Base-by-base conservation (phyloP, 1,140 invertebrate species). In the Cydia pomonella region DNA sequence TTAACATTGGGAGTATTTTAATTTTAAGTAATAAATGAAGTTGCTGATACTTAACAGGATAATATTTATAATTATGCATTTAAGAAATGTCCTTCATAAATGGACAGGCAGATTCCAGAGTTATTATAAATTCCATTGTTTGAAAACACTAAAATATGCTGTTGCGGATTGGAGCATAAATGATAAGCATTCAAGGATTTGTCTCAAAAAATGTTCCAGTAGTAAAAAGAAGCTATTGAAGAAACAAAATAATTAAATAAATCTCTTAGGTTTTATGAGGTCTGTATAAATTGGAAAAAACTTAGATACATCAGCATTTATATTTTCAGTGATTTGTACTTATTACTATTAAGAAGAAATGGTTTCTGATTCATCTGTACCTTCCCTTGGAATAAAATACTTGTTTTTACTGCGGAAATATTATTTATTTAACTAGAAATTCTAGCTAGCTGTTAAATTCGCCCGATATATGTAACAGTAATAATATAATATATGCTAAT, bases 381-480 rank as follows among this genome's bases (percentile, higher is more conserved):
- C 16, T n/a, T n/a, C 18, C 33, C 16, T 69, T 69, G 27, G n/a
- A 69, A 69, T 69, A 69, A 69, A 69, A 38, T 1, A 69, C 64
- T 69, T 69, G 9, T 29, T 66, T 66, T 27, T 29, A 66, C 3
- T 66, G 2, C 0, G 27, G 16, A 13, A 25, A 27, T 63, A 63
- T 63, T 53, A 59, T 59, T 59, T 59, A 23, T 59, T 59, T 23
- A 23, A 44, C 41, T 7, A 44, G 29, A 6, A 33, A 33, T 33
- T 3, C 29, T 33, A 6, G 29, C 2, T 2, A 33, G 29, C 6
- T 33, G 29, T n/a, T n/a, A n/a, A n/a, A n/a, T n/a, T n/a, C n/a
- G n/a, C n/a, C n/a, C n/a, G n/a, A n/a, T n/a, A n/a, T n/a, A n/a
- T n/a, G n/a, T n/a, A n/a, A n/a, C n/a, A n/a, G n/a, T n/a, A n/a